Percentiles rank a stretch among this genome's conserved stretches.
Evolutionary conservation across 2,113 vertebrate genomes (phyloP).

Genomic region (Erythrocebus patas): DNA sequence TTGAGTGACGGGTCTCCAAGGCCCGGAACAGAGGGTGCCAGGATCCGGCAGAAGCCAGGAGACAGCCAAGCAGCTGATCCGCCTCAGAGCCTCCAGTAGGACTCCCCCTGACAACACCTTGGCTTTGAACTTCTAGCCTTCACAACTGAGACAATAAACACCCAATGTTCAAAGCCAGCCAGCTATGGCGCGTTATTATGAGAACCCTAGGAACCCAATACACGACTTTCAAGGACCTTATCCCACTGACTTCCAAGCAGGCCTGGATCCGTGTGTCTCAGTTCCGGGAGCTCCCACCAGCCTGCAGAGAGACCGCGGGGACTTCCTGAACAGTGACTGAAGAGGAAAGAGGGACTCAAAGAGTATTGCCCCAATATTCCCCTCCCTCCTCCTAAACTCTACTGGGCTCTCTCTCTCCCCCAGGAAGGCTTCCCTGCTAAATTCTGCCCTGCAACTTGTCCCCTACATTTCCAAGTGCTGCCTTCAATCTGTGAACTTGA

Average conservation of each 20-base stretch:
- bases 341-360: background rate
- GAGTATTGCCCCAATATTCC: too few species aligned
- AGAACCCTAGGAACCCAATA: background rate
- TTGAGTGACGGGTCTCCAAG: background rate
- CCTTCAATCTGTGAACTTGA: background rate
- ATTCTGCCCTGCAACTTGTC: too few species aligned
- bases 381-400: too few species aligned
- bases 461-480: background rate
- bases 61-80: background rate
- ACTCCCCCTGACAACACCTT: background rate
- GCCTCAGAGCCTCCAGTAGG: background rate
- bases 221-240: background rate
- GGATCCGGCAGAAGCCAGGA: background rate
- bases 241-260: constrained; percentile 47
- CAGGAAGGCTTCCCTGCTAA: too few species aligned
- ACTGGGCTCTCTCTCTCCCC: too few species aligned
- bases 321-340: constrained; percentile 11
- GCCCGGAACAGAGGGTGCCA: background rate
- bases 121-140: background rate
- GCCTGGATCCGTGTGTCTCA: background rate
- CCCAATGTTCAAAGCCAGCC: background rate
- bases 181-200: background rate
- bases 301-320: background rate
- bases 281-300: background rate
- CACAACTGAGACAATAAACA: background rate